A percentile compares a stretch with the other conserved stretches of the same genome.
phyloP scores from a whole-genome alignment of 2,888 invertebrate genomes.

The Urechis unicinctus region DNA sequence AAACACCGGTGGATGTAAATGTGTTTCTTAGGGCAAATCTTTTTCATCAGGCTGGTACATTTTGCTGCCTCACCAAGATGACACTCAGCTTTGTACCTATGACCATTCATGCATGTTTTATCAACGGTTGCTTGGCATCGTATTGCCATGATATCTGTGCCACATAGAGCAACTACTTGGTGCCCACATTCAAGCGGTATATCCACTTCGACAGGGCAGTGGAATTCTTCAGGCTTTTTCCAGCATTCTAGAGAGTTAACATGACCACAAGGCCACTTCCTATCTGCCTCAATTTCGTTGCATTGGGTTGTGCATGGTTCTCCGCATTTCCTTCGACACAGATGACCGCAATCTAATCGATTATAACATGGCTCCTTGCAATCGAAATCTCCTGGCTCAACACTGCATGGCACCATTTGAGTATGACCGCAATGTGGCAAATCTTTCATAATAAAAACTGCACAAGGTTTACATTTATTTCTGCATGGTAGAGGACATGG shows the following conservation, averaged over 20 bases:
- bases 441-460: slow-evolving; percentile 15
- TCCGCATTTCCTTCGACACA: slow-evolving; percentile 17
- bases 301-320: slow-evolving; percentile 28
- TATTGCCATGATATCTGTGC: neutral
- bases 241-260: neutral
- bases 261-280: neutral
- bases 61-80: too few species aligned
- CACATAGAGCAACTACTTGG: slow-evolving; percentile 51
- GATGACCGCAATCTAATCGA: slow-evolving; percentile 23
- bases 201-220: neutral
- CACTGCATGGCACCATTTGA: slow-evolving; percentile 26
- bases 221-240: neutral
- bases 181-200: slow-evolving; percentile 45
- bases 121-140: too few species aligned
- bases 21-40: neutral
- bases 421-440: slow-evolving; percentile 34
- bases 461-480: neutral
- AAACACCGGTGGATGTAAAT: too few species aligned
- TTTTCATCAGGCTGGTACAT: too few species aligned
- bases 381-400: slow-evolving; percentile 17
- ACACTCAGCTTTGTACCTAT: too few species aligned
- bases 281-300: slow-evolving; percentile 23
- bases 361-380: slow-evolving; percentile 27
- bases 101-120: too few species aligned
- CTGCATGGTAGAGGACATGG: neutral